phyloP scores from a whole-genome alignment of 1,140 invertebrate genomes.

The Rhopalosiphum maidis region DNA sequence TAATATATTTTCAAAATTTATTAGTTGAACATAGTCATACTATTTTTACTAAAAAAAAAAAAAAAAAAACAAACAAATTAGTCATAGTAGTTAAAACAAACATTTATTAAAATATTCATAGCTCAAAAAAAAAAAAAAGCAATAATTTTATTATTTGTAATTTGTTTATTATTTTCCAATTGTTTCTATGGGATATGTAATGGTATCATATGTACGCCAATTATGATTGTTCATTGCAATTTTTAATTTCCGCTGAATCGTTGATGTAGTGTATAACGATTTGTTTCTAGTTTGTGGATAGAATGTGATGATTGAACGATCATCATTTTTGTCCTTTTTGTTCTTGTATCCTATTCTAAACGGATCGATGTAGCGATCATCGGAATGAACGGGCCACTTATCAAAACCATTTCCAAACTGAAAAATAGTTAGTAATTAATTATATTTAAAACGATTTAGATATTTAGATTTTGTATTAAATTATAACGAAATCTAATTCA shows the following conservation, averaged over 20 bases:
- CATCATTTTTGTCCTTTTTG: not conserved
- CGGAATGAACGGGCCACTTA: not conserved
- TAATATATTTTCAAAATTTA: not conserved
- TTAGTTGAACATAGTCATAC: too few species aligned
- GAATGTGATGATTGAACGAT: not conserved
- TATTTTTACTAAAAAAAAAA: too few species aligned
- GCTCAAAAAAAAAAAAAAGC: not conserved
- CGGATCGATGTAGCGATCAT: not conserved
- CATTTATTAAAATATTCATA: not conserved
- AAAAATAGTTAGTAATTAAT: not conserved
- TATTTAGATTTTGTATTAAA: not conserved
- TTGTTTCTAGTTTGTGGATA: conserved; percentile 34
- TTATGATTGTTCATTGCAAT: conserved; percentile 20
- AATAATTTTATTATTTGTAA: not conserved
- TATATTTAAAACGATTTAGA: not conserved
- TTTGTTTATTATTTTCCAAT: not conserved
- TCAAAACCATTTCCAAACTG: conserved; percentile 24
- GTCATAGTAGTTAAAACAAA: not conserved
- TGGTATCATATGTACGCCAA: not conserved
- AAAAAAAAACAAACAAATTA: too few species aligned
- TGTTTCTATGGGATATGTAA: not conserved
- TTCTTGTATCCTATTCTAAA: not conserved
- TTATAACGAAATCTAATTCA: too few species aligned
- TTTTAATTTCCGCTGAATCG: not conserved
- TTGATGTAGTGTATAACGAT: conserved; percentile 7